Evolutionary conservation across 2,888 invertebrate genomes (phyloP).

Genomic region (Apotomis capreana): DNA sequence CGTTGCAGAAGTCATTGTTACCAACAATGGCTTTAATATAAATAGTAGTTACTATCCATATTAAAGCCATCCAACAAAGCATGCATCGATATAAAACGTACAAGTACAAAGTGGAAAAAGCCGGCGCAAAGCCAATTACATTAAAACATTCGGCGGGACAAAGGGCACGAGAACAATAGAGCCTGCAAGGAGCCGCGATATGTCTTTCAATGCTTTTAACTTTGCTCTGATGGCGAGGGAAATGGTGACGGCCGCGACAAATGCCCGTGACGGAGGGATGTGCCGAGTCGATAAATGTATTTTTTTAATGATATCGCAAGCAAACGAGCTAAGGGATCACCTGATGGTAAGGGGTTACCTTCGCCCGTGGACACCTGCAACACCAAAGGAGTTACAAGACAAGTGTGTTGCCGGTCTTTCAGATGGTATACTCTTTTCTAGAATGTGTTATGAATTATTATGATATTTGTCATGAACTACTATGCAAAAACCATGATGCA

Average conservation of each 20-base stretch:
- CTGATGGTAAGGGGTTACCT: no score
- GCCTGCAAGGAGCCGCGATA: constrained; percentile 78
- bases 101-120: constrained; percentile 54
- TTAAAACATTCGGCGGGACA: constrained; percentile 82
- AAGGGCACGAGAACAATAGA: constrained; percentile 81
- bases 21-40: not conserved
- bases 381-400: no score
- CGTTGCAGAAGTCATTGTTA: constrained; percentile 8
- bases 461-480: no score
- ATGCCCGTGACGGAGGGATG: constrained; percentile 74
- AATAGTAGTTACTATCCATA: constrained; percentile 19
- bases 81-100: constrained; percentile 25
- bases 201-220: constrained; percentile 84
- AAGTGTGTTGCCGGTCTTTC: no score
- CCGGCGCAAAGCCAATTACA: constrained; percentile 82
- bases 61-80: constrained; percentile 34
- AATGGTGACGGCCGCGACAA: constrained; percentile 81
- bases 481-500: no score
- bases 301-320: no score
- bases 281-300: constrained; percentile 43
- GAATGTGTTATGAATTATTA: no score
- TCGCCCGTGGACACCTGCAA: no score
- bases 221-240: constrained; percentile 80
- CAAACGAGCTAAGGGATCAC: no score
- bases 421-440: no score